These are phyloP conservation scores for Cantharis rufa DNA, from an alignment of 2,888 invertebrate species.

Conservation along the genomic window DNA sequence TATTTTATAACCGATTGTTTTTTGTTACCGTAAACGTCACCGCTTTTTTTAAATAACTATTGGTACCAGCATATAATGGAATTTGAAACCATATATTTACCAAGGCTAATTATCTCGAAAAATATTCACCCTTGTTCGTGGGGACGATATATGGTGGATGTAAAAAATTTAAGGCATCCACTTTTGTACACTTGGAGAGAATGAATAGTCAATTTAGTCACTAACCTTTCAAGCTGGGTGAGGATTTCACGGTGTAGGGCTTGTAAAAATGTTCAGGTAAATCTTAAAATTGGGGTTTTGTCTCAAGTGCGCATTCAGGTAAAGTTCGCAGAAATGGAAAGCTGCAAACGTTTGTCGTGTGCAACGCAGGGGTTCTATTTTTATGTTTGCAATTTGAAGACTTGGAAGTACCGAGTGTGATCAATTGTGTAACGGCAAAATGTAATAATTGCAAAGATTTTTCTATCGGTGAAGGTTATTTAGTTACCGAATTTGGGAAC, in stretches of 20 bases:
- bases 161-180: slow-evolving; percentile 9
- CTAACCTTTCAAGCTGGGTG: slow-evolving; percentile 15
- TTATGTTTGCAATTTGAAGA: not conserved
- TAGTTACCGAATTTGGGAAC: not conserved
- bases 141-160: not conserved
- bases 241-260: slow-evolving; percentile 21
- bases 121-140: not conserved
- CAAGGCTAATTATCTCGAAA: not conserved
- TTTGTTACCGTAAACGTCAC: not conserved
- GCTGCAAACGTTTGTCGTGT: not conserved
- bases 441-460: not conserved
- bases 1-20: not conserved
- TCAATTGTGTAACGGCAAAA: not conserved
- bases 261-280: slow-evolving; percentile 1
- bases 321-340: not conserved
- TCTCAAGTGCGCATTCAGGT: not conserved
- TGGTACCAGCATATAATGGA: not conserved
- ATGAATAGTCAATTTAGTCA: slow-evolving; percentile 26
- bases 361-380: not conserved
- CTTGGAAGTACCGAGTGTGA: not conserved
- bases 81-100: not conserved
- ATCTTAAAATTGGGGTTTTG: not conserved
- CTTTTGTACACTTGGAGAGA: not conserved
- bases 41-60: not conserved
- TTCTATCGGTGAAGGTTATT: not conserved